phyloP scores from a whole-genome alignment of 2,797 vertebrate genomes.

The Thripadectes ignobilis region DNA sequence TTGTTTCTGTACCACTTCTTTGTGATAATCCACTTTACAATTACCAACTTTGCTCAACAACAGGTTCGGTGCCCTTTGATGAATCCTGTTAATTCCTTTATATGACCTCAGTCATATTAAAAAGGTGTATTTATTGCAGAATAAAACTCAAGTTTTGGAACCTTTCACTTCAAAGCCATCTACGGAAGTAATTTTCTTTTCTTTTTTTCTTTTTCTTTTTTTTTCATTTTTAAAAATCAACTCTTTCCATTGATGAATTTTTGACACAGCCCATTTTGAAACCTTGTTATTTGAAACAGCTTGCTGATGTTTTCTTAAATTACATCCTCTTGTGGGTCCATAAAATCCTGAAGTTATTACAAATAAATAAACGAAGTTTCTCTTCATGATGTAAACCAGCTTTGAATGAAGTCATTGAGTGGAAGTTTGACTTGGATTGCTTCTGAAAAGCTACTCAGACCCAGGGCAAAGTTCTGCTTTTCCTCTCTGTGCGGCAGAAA shows the following conservation, averaged over 20 bases:
- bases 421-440: conserved; percentile 79
- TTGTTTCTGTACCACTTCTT: not conserved
- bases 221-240: conserved; percentile 42
- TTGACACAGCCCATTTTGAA: conserved; percentile 62
- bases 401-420: conserved; percentile 81
- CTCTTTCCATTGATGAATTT: conserved; percentile 49
- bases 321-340: conserved; percentile 75
- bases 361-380: conserved; percentile 81
- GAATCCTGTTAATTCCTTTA: not conserved
- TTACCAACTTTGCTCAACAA: not conserved
- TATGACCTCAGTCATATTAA: not conserved
- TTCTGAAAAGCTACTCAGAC: conserved; percentile 67
- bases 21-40: not conserved
- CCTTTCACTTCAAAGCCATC: not conserved
- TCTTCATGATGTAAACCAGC: conserved; percentile 81
- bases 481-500: conserved; percentile 52
- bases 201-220: not conserved
- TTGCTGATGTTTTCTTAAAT: conserved; percentile 80
- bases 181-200: not conserved
- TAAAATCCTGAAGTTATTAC: conserved; percentile 80
- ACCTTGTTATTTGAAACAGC: conserved; percentile 68
- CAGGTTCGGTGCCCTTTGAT: not conserved
- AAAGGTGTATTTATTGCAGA: not conserved
- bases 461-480: conserved; percentile 64
- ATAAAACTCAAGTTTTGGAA: conserved; percentile 39